Evolutionary conservation across 2,888 invertebrate genomes (phyloP).

Genomic region (Sarcophaga subvicina): DNA sequence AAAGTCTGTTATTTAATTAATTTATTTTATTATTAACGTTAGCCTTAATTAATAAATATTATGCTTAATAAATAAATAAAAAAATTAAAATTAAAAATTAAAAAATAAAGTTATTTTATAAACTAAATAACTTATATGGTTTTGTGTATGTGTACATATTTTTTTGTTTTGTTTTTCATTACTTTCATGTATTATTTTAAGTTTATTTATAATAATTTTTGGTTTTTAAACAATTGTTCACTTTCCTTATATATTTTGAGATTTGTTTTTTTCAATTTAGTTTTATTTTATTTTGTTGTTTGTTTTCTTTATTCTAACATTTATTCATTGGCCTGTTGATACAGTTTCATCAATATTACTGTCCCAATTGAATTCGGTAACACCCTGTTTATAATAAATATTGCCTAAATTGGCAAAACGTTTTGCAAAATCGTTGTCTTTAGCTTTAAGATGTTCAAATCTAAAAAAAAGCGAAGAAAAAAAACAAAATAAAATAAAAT

Average conservation of each 20-base stretch:
- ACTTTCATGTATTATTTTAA: constrained; percentile 24
- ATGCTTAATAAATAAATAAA: neutral
- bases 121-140: constrained; percentile 67
- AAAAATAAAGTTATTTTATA: constrained; percentile 32
- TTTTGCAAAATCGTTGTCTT: constrained; percentile 91
- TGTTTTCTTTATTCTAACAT: constrained; percentile 56
- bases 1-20: constrained; percentile 16
- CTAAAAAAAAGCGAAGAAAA: constrained; percentile 81
- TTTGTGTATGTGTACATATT: constrained; percentile 26
- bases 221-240: constrained; percentile 67
- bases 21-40: no score
- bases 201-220: constrained; percentile 67
- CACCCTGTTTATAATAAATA: constrained; percentile 88
- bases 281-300: constrained; percentile 73
- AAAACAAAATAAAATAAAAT: constrained; percentile 27
- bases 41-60: no score
- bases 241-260: constrained; percentile 51
- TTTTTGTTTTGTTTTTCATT: neutral
- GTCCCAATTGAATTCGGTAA: constrained; percentile 95
- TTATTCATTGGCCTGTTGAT: constrained; percentile 80
- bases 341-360: constrained; percentile 88
- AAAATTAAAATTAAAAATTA: neutral
- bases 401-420: constrained; percentile 93
- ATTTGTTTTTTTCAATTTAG: constrained; percentile 55
- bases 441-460: constrained; percentile 90